Percentiles rank a stretch among this genome's conserved stretches.
Evolutionary conservation across 1,140 invertebrate species (phyloP).

Genomic region (Drosophila grimshawi): DNA sequence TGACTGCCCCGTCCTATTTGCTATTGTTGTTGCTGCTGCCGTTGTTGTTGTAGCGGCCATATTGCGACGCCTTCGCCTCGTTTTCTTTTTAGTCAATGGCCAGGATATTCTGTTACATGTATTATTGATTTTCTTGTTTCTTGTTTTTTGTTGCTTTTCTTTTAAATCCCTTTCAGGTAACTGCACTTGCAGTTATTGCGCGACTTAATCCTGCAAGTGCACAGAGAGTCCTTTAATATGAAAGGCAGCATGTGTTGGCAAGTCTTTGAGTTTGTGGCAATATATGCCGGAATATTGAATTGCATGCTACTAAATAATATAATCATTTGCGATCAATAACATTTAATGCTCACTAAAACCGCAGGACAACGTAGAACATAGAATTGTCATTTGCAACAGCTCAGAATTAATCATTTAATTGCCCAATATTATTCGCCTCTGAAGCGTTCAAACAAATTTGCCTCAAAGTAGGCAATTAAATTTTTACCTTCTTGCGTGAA

Average conservation of each 20-base stretch:
- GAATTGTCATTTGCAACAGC: neutral
- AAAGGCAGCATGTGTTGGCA: conserved; percentile 25
- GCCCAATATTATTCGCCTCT: too few relatives aligned
- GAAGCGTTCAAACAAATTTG: neutral
- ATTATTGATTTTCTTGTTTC: conserved; percentile 75
- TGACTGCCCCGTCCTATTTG: conserved; percentile 46
- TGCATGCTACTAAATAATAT: neutral
- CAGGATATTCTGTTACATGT: conserved; percentile 70
- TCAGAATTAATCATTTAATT: neutral
- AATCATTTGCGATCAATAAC: conserved; percentile 7
- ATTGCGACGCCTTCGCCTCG: conserved; percentile 43
- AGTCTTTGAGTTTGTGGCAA: conserved; percentile 15
- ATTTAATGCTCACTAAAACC: conserved; percentile 10
- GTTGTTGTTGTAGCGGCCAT: conserved; percentile 45
- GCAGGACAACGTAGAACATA: conserved; percentile 2
- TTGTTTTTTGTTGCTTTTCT: conserved; percentile 20
- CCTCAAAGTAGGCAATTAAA: conserved; percentile 18
- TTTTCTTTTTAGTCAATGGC: conserved; percentile 25
- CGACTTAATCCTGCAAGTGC: conserved; percentile 54
- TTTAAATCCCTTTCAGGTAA: conserved; percentile 46
- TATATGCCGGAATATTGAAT: conserved; percentile 43
- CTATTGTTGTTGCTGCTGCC: conserved; percentile 3
- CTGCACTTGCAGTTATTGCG: conserved; percentile 4
- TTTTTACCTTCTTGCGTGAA: neutral
- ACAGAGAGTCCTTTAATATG: conserved; percentile 42